These are phyloP conservation scores for Plebejus melissa DNA, from an alignment of 2,888 invertebrate species.

Conservation along the genomic window DNA sequence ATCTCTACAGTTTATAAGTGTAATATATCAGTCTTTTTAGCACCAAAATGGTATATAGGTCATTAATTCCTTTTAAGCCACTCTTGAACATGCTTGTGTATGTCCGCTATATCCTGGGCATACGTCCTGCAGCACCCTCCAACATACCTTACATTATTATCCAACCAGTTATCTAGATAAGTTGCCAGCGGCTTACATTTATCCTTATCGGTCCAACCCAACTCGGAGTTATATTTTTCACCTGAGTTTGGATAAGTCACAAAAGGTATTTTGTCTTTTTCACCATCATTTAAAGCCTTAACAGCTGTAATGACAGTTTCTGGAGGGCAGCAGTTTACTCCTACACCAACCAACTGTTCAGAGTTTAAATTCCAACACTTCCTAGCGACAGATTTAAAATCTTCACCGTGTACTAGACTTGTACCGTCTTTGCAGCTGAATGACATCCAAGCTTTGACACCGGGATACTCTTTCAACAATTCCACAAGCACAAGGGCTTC, in stretches of 20 bases:
- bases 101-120: constrained; percentile 85
- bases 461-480: constrained; percentile 87
- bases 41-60: neutral
- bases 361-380: constrained; percentile 83
- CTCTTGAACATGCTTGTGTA: constrained; percentile 48
- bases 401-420: constrained; percentile 86
- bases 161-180: constrained; percentile 87
- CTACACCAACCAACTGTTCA: constrained; percentile 86
- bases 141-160: constrained; percentile 87
- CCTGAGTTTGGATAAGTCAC: constrained; percentile 96
- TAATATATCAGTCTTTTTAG: neutral
- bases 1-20: neutral
- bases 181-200: constrained; percentile 81
- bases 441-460: constrained; percentile 90
- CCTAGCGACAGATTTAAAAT: constrained; percentile 82
- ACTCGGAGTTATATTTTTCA: constrained; percentile 82
- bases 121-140: constrained; percentile 94
- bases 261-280: constrained; percentile 78
- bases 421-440: constrained; percentile 86
- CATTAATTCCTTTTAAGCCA: constrained; percentile 14
- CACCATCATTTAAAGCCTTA: constrained; percentile 48
- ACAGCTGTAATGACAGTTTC: constrained; percentile 55
- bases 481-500: constrained; percentile 90
- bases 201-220: constrained; percentile 83
- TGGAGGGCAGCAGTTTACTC: constrained; percentile 88